Evolutionary conservation across 2,888 invertebrate genomes (phyloP).

Genomic region (Fissipunctia ypsillon): DNA sequence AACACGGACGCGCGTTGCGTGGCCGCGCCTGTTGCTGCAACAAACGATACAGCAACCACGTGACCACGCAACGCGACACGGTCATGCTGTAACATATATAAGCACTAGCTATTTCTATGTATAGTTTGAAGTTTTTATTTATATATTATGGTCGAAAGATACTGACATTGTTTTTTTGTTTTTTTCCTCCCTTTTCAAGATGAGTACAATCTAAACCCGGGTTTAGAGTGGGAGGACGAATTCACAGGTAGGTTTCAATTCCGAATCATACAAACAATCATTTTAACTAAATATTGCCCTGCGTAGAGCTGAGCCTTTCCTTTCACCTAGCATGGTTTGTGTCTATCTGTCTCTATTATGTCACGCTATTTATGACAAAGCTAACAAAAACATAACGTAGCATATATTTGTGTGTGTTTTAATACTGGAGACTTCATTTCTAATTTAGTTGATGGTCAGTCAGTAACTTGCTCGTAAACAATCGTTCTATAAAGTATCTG

Average conservation of each 20-base stretch:
- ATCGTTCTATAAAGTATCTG: neutral
- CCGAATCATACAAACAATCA: slow-evolving; percentile 87
- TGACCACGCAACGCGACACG: slow-evolving; percentile 75
- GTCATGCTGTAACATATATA: slow-evolving; percentile 87
- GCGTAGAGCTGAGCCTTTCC: slow-evolving; percentile 89
- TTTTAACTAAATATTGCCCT: slow-evolving; percentile 86
- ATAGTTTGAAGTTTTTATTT: slow-evolving; percentile 81
- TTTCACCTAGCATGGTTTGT: slow-evolving; percentile 88
- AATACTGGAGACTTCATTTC: slow-evolving; percentile 70
- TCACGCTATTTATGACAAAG: slow-evolving; percentile 77
- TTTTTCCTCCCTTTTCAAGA: slow-evolving; percentile 95
- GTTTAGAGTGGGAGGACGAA: slow-evolving; percentile 99
- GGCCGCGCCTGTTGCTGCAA: slow-evolving; percentile 63
- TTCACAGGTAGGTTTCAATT: slow-evolving; percentile 98
- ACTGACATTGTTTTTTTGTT: slow-evolving; percentile 90
- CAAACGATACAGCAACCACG: slow-evolving; percentile 21
- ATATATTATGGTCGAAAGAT: slow-evolving; percentile 86
- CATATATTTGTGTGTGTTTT: slow-evolving; percentile 69
- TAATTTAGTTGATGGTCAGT: slow-evolving; percentile 56
- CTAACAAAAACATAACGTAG: slow-evolving; percentile 80
- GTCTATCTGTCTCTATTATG: slow-evolving; percentile 81
- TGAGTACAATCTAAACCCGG: slow-evolving; percentile 99
- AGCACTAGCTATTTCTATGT: slow-evolving; percentile 88
- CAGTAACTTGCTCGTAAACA: slow-evolving; percentile 38
- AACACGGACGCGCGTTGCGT: slow-evolving; percentile 79